Evolutionary conservation across 1,140 invertebrate genomes (phyloP), one percentile per base, ranked within the genome.

Genomic region (Bombus ignitus): DNA sequence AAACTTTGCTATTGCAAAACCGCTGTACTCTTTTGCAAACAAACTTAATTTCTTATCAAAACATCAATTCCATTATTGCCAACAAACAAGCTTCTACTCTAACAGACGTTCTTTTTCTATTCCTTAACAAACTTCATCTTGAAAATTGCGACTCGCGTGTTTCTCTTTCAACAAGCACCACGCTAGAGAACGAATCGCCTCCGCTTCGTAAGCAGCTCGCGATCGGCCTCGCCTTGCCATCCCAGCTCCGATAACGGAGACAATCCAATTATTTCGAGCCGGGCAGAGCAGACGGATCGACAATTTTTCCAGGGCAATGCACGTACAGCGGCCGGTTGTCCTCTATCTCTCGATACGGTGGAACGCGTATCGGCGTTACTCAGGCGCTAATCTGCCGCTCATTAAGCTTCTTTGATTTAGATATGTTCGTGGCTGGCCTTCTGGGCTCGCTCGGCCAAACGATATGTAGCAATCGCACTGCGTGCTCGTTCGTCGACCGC

Each of bases 341-440:
- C 62, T 71, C 79, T 66, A 62, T 85, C 87, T 39, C 35, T 39
- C 59, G 71, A 83, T 82, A 84, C 72, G 62, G 39, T 10, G 68
- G 47, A 71, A 87, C 77, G 74, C 73, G 59, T 88, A 86, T 88
- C 78, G 65, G 79, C 68, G 81, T 83, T 78, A 65, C 72, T 86
- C 74, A 78, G 80, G 47, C 72, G 78, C 78, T 90, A 90, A 90
- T 92, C 87, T 88, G 81, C 73, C 80, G 77, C 86, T 92, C 87
- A 91, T 92, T 89, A 92, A 87, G 78, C 77, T 66, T 74, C 59
- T 87, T 79, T 73, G 76, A 87, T 88, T 73, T 86, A 72, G 78
- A 81, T 76, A 68, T 13, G 44, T 84, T 42, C 39, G 65, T 65
- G 59, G 47, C 42, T 53, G 53, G 22, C 47, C 65, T 47, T 80